phyloP scores from a whole-genome alignment of 2,888 invertebrate genomes.

The Meandrusa payeni region DNA sequence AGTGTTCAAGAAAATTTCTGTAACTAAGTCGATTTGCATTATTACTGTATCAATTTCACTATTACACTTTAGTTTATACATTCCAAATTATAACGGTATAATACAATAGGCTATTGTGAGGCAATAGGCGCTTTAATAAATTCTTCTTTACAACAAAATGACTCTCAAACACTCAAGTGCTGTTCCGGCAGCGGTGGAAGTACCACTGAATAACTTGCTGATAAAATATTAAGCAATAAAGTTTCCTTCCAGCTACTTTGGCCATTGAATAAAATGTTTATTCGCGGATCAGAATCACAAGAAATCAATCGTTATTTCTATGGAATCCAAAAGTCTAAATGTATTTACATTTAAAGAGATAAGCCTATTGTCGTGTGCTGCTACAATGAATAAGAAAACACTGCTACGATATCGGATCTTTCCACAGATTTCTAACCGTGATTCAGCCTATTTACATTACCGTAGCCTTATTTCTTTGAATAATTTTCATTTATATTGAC shows the following conservation, averaged over 20 bases:
- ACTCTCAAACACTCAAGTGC: not conserved
- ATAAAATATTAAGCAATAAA: constrained; percentile 7
- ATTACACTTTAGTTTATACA: too few relatives aligned
- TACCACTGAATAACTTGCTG: not conserved
- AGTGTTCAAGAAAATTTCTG: too few relatives aligned
- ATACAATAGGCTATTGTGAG: too few relatives aligned
- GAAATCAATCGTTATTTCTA: constrained; percentile 8
- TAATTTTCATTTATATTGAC: too few relatives aligned
- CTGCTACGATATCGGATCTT: not conserved
- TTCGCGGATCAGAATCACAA: constrained; percentile 2
- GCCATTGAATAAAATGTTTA: constrained; percentile 15
- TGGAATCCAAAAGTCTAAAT: constrained; percentile 8
- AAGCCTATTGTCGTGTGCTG: constrained; percentile 8
- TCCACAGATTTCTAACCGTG: not conserved
- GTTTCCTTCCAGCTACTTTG: not conserved
- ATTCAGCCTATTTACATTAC: too few relatives aligned
- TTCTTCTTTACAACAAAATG: too few relatives aligned
- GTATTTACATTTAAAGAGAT: constrained; percentile 20
- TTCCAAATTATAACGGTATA: too few relatives aligned
- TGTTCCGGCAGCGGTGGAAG: not conserved
- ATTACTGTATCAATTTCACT: too few relatives aligned
- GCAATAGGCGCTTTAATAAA: too few relatives aligned
- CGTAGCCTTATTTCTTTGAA: too few relatives aligned
- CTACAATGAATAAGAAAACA: not conserved
- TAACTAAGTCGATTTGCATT: too few relatives aligned